Base-by-base conservation (phyloP, 1,140 invertebrate species). In the Radopholus similis region DNA sequence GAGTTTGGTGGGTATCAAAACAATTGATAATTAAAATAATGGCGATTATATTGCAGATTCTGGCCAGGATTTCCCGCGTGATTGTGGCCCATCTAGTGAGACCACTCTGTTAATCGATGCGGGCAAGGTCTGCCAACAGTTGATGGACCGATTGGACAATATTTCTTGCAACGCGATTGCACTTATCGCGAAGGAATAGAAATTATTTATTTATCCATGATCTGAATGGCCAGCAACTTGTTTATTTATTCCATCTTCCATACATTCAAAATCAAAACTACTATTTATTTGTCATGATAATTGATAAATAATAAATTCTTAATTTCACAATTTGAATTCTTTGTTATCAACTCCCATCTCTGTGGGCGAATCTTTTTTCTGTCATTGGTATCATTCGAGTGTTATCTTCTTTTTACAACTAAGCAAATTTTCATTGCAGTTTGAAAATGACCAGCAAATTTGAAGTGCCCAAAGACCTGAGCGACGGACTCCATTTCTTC, bases 21-120 rank as follows among this genome's bases (percentile, higher is more conserved):
- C 4, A 26, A 18, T 1, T 49, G 18, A 5, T 42, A 11, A 15
- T 0, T 11, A 40, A 28, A 44, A 15, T 2, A 57, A 28, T 28
- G 1, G 32, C 40, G 18, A 63, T 38, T 63, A 54, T 64, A 37
- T 35, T 64, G 51, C n/a, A 64, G 53, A 64, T 28, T 64, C 56
- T 0, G 38, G 28, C 2, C 65, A 66, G 42, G 18, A 54, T 11
- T 79, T 76, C 38, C 77, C 74, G 9, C 77, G 74, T 30, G 73
- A 77, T 26, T 77, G 77, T 34, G 77, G 74, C 6, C 63, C 77
- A 23, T 75, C 74, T n/a, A 66, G 51, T 23, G 40, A 70, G 13
- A 66, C 47, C 4, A 76, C 67, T 11, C 35, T 76, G 9, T 57
- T 76, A 13, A 23, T 58, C 38, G 74, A 76, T 56, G 77, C 73